Conservation (phyloP, 2,888 invertebrate species). For the Dynastes maya region DNA sequence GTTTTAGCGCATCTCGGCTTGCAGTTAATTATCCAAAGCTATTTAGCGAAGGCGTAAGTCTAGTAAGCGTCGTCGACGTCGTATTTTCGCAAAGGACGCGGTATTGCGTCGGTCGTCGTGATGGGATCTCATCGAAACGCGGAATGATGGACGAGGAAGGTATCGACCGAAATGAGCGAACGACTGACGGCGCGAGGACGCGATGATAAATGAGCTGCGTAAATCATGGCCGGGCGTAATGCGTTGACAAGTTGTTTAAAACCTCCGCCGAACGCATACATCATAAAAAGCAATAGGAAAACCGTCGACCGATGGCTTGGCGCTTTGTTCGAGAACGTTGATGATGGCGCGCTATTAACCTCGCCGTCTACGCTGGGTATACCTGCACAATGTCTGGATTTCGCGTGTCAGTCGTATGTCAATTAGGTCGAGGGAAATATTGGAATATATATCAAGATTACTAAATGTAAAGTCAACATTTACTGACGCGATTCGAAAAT, state of each 20-base stretch:
- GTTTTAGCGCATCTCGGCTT: neutral
- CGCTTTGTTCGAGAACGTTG: neutral
- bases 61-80: neutral
- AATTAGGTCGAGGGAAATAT: no score
- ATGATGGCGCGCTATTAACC: neutral
- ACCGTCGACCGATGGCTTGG: neutral
- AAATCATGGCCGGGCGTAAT: slow-evolving; percentile 57
- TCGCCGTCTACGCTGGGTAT: neutral
- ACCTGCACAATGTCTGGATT: no score
- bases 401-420: no score
- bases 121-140: slow-evolving; percentile 33
- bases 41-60: slow-evolving; percentile 5
- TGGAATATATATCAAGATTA: no score
- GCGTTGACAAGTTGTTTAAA: slow-evolving; percentile 59
- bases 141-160: slow-evolving; percentile 63
- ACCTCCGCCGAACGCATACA: slow-evolving; percentile 51
- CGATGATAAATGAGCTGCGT: slow-evolving; percentile 59
- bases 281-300: slow-evolving; percentile 49
- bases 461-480: no score
- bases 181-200: slow-evolving; percentile 45
- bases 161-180: slow-evolving; percentile 61
- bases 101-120: slow-evolving; percentile 10
- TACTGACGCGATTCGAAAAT: no score
- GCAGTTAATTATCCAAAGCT: neutral
- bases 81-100: neutral